Conservation (phyloP, 2,888 invertebrate genomes). For the Chalcosyrphus nemorum region DNA sequence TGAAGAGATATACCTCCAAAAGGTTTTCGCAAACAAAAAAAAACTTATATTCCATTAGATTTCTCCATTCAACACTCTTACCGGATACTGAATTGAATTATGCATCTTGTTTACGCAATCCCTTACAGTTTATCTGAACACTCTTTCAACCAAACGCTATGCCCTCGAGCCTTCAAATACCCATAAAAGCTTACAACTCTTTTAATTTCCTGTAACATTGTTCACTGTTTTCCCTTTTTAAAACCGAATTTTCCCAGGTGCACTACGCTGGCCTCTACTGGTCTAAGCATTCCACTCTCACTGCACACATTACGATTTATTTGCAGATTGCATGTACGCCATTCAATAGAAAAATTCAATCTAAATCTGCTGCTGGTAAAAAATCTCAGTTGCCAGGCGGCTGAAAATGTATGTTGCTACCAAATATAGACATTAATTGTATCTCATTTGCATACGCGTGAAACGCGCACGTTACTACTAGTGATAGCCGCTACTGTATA, state of each 20-base stretch:
- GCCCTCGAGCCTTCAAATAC: slow-evolving; percentile 50
- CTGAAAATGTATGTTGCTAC: slow-evolving; percentile 19
- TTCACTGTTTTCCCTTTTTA: slow-evolving; percentile 25
- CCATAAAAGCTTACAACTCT: slow-evolving; percentile 52
- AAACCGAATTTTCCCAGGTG: slow-evolving; percentile 36
- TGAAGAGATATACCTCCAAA: neutral
- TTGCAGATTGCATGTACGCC: slow-evolving; percentile 8
- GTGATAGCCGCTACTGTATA: slow-evolving; percentile 38
- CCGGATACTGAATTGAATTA: slow-evolving; percentile 48
- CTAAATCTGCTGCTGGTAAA: neutral
- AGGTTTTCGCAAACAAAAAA: neutral
- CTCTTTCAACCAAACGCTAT: slow-evolving; percentile 3
- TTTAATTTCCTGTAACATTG: slow-evolving; percentile 3
- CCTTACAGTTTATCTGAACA: neutral
- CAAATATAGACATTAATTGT: slow-evolving; percentile 43
- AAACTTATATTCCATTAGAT: slow-evolving; percentile 6
- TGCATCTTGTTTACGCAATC: slow-evolving; percentile 49
- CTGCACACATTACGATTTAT: slow-evolving; percentile 46
- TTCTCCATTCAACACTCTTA: neutral
- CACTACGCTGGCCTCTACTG: slow-evolving; percentile 16
- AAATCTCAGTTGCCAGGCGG: slow-evolving; percentile 45
- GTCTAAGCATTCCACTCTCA: slow-evolving; percentile 33
- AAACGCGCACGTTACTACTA: neutral
- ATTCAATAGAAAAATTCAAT: slow-evolving; percentile 19
- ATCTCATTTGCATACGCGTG: slow-evolving; percentile 59